These are phyloP conservation scores for Percopsis omiscomaycus DNA, from an alignment of 2,797 vertebrate species.

Conservation along the genomic window DNA sequence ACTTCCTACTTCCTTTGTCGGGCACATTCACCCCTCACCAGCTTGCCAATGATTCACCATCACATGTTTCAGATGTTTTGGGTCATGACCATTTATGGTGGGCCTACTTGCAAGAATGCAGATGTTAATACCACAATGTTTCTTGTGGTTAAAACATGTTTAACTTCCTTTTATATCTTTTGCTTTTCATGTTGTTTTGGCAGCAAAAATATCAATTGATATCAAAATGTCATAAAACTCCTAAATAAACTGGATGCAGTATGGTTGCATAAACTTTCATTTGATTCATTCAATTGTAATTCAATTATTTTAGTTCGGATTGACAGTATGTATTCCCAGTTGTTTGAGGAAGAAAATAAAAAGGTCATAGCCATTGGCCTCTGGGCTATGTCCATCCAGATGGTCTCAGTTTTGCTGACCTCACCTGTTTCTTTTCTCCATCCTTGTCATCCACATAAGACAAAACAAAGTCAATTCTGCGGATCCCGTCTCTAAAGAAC, in stretches of 20 bases:
- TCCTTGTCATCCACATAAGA: slow-evolving; percentile 80
- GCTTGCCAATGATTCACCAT: neutral
- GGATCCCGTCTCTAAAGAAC: slow-evolving; percentile 78
- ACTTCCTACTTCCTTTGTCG: neutral
- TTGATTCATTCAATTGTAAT: neutral
- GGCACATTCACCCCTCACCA: neutral
- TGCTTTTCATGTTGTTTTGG: neutral
- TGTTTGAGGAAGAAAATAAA: slow-evolving; percentile 8
- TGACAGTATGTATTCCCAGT: slow-evolving; percentile 6
- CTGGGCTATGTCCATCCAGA: neutral
- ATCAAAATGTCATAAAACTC: too few species aligned
- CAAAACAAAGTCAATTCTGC: slow-evolving; percentile 80
- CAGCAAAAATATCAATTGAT: neutral
- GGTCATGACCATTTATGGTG: neutral
- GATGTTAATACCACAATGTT: neutral
- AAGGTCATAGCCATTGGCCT: neutral
- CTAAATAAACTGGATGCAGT: too few species aligned
- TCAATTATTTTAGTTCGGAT: too few species aligned
- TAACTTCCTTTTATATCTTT: neutral
- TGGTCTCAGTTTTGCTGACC: neutral
- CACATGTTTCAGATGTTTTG: slow-evolving; percentile 1
- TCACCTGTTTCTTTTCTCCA: slow-evolving; percentile 77
- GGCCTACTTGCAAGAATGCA: too few species aligned
- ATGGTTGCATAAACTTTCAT: neutral
- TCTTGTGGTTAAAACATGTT: neutral